Conservation (phyloP, 2,797 vertebrate species). For the Lacerta bilineata region DNA sequence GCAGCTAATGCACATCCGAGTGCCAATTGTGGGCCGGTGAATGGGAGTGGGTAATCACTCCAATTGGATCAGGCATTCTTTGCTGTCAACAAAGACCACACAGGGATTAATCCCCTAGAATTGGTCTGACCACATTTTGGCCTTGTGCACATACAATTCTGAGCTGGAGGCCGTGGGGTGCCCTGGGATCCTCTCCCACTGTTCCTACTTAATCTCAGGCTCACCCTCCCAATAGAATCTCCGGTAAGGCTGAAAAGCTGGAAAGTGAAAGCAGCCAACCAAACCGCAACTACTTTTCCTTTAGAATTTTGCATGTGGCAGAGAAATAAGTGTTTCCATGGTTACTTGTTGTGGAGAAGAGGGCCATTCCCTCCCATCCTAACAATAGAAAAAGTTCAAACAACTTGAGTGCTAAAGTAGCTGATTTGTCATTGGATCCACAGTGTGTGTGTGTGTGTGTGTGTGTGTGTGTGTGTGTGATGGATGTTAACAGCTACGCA, state of each 20-base stretch:
- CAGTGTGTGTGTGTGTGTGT: background rate
- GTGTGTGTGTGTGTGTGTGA: background rate
- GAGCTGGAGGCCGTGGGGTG: background rate
- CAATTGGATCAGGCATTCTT: constrained; percentile 12
- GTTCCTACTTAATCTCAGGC: background rate
- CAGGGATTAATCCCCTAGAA: background rate
- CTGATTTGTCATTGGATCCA: background rate
- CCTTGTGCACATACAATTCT: background rate
- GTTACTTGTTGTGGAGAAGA: constrained; percentile 1
- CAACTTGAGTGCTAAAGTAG: background rate
- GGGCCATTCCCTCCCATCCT: background rate
- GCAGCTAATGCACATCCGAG: background rate
- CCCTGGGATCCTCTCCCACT: background rate
- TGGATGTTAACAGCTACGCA: background rate
- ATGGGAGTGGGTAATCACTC: background rate
- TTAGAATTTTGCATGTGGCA: constrained; percentile 23
- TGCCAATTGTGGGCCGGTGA: background rate
- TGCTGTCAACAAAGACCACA: background rate
- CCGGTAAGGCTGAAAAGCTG: background rate
- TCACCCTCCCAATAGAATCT: background rate
- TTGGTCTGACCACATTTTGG: background rate
- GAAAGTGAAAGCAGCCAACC: constrained; percentile 21
- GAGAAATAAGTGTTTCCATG: constrained; percentile 24
- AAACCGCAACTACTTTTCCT: constrained; percentile 11
- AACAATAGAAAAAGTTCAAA: constrained; percentile 30